phyloP scores from a whole-genome alignment of 2,797 vertebrate species.

The Sebastolobus altivelis region DNA sequence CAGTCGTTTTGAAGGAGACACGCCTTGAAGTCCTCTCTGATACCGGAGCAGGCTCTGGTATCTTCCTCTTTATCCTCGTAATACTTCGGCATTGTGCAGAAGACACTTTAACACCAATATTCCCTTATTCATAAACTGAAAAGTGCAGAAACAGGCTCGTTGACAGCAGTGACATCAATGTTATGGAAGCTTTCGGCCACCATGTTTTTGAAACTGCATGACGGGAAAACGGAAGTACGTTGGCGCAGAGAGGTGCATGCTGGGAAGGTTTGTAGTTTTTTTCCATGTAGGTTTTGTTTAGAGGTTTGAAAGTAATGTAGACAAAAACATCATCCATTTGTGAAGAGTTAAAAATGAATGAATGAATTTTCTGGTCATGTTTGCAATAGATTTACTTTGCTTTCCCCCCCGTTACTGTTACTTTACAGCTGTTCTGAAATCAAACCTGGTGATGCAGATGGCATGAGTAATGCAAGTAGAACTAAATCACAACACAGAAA shows the following conservation, averaged over 20 bases:
- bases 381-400: not conserved
- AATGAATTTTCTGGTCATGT: not conserved
- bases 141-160: not conserved
- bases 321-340: not conserved
- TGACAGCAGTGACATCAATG: not conserved
- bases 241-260: slow-evolving; percentile 30
- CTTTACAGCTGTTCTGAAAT: not conserved
- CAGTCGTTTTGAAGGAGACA: slow-evolving; percentile 94
- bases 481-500: slow-evolving; percentile 55
- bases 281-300: too few relatives aligned
- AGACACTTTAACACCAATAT: not conserved
- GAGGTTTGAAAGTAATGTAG: not conserved
- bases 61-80: slow-evolving; percentile 95
- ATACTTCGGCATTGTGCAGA: slow-evolving; percentile 91
- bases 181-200: slow-evolving; percentile 31
- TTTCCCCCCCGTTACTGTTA: not conserved
- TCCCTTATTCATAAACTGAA: fast-evolving
- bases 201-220: slow-evolving; percentile 62
- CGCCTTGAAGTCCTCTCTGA: slow-evolving; percentile 91
- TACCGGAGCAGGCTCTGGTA: slow-evolving; percentile 87
- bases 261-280: slow-evolving; percentile 60
- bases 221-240: slow-evolving; percentile 59
- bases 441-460: slow-evolving; percentile 53
- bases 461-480: slow-evolving; percentile 41
- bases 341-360: too few relatives aligned